A percentile compares a stretch with the other conserved stretches of the same genome.
phyloP scores from a whole-genome alignment of 2,797 vertebrate genomes.

The Telmatherina bonti region DNA sequence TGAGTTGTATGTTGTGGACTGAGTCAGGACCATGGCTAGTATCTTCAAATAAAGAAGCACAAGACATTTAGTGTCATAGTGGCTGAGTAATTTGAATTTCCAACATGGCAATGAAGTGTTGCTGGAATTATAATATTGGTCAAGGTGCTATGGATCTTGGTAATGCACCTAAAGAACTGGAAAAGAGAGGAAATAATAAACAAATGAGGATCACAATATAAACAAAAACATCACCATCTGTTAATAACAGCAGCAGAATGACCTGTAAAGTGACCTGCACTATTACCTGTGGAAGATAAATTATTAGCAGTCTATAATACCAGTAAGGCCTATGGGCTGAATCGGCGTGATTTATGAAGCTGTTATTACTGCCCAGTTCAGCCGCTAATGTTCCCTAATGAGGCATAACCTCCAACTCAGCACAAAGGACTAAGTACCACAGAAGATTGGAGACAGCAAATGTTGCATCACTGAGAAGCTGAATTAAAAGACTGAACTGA shows the following conservation, averaged over 20 bases:
- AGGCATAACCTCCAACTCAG: conserved; percentile 73
- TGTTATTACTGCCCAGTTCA: conserved; percentile 77
- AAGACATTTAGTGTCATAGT: conserved; percentile 6
- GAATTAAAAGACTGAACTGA: conserved; percentile 26
- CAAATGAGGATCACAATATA: conserved; percentile 18
- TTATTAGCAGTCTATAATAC: conserved; percentile 34
- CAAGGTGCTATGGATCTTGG: neutral
- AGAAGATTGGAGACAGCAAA: conserved; percentile 51
- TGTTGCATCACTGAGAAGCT: conserved; percentile 47
- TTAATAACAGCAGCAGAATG: conserved; percentile 35
- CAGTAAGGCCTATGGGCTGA: conserved; percentile 43
- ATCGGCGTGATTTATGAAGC: conserved; percentile 75
- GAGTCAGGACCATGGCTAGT: neutral
- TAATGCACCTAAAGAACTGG: neutral
- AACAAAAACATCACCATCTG: conserved; percentile 20
- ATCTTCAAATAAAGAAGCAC: conserved; percentile 2
- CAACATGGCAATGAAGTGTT: conserved; percentile 2
- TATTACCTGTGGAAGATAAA: conserved; percentile 51
- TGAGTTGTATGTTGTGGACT: neutral
- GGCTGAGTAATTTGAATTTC: neutral
- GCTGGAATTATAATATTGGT: neutral
- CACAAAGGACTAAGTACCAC: conserved; percentile 62
- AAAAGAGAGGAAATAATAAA: conserved; percentile 24
- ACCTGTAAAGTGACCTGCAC: conserved; percentile 39
- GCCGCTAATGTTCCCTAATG: conserved; percentile 79